Conservation (phyloP, 2,797 vertebrate genomes). For the Hyperoplus immaculatus region DNA sequence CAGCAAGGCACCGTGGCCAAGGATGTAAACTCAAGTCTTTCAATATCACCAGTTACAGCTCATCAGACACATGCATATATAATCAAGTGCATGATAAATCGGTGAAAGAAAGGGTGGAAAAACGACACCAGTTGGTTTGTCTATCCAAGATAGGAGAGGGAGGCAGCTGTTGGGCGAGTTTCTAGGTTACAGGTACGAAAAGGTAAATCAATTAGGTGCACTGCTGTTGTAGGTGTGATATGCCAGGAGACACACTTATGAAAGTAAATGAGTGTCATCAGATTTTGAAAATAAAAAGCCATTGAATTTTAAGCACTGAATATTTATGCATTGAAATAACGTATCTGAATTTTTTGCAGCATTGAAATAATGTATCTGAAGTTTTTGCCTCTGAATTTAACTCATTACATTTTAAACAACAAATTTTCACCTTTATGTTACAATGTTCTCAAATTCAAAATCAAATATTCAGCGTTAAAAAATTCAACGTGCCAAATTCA, state of each 20-base stretch:
- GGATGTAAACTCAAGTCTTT: conserved; percentile 44
- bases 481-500: no score
- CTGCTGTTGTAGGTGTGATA: conserved; percentile 27
- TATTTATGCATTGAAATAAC: no score
- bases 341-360: no score
- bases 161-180: conserved; percentile 19
- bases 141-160: not conserved
- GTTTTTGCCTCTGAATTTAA: no score
- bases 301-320: no score
- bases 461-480: no score
- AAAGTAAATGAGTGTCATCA: no score
- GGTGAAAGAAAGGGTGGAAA: not conserved
- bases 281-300: no score
- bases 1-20: conserved; percentile 26
- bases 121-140: conserved; percentile 8
- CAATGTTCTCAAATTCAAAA: no score
- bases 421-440: no score
- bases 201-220: conserved; percentile 16
- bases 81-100: not conserved
- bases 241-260: conserved; percentile 3
- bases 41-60: conserved; percentile 51
- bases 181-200: conserved; percentile 35
- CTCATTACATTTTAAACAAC: no score
- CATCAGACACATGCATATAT: conserved; percentile 37
- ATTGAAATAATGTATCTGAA: no score